Evolutionary conservation across 1,140 invertebrate species (phyloP).

Genomic region (Eufriesea mexicana): DNA sequence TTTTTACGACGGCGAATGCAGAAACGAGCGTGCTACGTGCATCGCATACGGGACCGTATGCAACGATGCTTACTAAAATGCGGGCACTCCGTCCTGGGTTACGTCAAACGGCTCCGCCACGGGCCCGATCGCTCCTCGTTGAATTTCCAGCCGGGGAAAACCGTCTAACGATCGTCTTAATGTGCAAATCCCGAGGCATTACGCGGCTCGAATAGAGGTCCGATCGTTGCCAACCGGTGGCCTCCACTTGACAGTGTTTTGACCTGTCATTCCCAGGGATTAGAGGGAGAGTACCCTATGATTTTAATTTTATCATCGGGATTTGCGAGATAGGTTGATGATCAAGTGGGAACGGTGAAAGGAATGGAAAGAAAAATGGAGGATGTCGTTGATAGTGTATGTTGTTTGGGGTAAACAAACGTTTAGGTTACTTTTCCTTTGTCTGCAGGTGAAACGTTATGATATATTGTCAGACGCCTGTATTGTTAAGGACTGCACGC

Average conservation of each 20-base stretch:
- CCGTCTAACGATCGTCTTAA: too few species aligned
- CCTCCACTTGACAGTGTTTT: too few species aligned
- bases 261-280: too few species aligned
- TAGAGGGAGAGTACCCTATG: too few species aligned
- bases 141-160: background rate
- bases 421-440: background rate
- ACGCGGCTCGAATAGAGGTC: background rate
- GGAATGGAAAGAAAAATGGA: background rate
- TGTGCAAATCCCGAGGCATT: background rate
- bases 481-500: background rate
- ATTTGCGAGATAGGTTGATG: too few species aligned
- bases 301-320: background rate
- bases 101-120: slow-evolving; percentile 35
- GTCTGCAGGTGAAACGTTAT: slow-evolving; percentile 10
- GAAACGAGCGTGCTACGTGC: slow-evolving; percentile 49
- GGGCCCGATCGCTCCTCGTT: background rate
- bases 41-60: slow-evolving; percentile 42
- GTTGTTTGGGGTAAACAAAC: background rate
- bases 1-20: slow-evolving; percentile 53
- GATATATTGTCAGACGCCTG: background rate
- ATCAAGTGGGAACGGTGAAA: background rate
- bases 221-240: too few species aligned
- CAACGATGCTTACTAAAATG: slow-evolving; percentile 53
- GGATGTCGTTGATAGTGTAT: background rate
- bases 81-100: slow-evolving; percentile 38